phyloP scores from a whole-genome alignment of 2,113 vertebrate species.

The Emydura subglobosa region DNA sequence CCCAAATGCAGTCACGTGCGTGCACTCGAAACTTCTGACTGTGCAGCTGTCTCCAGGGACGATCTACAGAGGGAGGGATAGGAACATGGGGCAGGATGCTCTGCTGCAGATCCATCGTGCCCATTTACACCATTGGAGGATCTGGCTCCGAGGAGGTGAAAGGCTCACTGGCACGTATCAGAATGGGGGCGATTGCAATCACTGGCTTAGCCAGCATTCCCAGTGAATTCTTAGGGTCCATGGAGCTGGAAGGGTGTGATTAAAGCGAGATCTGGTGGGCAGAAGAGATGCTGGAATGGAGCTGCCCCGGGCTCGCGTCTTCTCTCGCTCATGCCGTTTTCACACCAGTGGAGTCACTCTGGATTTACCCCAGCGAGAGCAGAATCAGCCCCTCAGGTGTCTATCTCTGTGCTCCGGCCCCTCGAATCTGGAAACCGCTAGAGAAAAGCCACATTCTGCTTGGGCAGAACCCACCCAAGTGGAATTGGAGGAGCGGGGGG shows the following conservation, averaged over 20 bases:
- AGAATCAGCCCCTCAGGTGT: rapidly evolving
- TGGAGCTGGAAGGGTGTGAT: no score
- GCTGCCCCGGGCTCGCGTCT: not conserved
- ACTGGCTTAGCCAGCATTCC: not conserved
- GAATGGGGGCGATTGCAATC: not conserved
- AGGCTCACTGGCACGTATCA: not conserved
- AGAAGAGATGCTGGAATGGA: not conserved
- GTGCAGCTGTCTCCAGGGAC: not conserved
- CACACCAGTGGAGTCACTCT: no score
- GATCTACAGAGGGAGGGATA: not conserved
- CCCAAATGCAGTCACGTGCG: not conserved
- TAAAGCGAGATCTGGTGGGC: not conserved
- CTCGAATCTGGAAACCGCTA: slow-evolving; percentile 53
- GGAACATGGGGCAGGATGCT: not conserved
- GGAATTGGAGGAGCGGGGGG: slow-evolving; percentile 59
- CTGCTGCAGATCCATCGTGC: not conserved
- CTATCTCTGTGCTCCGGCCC: not conserved
- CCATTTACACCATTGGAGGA: not conserved
- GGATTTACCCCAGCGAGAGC: not conserved
- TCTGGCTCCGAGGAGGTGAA: not conserved
- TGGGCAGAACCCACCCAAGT: slow-evolving; percentile 67
- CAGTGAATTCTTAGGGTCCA: not conserved
- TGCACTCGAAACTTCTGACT: not conserved
- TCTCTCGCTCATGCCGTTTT: not conserved
- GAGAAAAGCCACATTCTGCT: slow-evolving; percentile 50